Percentiles rank a stretch among this genome's conserved stretches.
phyloP scores from a whole-genome alignment of 2,888 invertebrate genomes.

The Epinotia ramella region DNA sequence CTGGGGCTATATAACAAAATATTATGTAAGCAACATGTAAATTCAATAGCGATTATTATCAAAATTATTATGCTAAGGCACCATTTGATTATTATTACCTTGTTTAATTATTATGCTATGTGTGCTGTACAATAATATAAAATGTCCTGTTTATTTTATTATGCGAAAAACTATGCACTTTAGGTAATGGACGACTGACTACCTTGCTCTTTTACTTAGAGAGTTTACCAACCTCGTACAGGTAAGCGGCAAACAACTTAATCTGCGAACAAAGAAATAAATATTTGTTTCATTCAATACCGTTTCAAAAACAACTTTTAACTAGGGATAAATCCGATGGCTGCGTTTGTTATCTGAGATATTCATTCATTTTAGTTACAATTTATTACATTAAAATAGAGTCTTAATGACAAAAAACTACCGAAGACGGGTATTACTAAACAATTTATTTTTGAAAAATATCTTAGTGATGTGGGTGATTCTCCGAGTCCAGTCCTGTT shows the following conservation, averaged over 20 bases:
- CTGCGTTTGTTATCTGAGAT: too few species aligned
- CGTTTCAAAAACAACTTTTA: too few species aligned
- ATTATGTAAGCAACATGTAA: not conserved
- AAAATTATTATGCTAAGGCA: constrained; percentile 42
- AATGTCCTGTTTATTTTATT: constrained; percentile 37
- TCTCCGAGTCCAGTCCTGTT: too few species aligned
- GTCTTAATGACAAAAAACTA: too few species aligned
- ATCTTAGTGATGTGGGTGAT: too few species aligned
- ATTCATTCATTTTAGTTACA: too few species aligned
- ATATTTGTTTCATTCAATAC: not conserved
- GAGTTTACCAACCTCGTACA: constrained; percentile 90
- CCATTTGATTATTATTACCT: constrained; percentile 18
- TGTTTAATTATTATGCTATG: constrained; percentile 1
- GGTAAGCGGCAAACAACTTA: constrained; percentile 95
- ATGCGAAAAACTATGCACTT: constrained; percentile 19
- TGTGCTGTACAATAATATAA: constrained; percentile 8
- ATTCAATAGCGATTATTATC: constrained; percentile 12
- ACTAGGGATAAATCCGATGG: too few species aligned
- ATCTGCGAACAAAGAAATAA: constrained; percentile 87
- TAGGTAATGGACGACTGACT: constrained; percentile 2
- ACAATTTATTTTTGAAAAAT: too few species aligned
- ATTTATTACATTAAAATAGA: too few species aligned
- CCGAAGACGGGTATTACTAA: too few species aligned
- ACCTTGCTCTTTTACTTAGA: constrained; percentile 59
- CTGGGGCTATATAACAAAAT: not conserved